A percentile compares a stretch with the other conserved stretches of the same genome.
phyloP scores from a whole-genome alignment of 1,140 invertebrate genomes.

The Panagrolaimus sp. region DNA sequence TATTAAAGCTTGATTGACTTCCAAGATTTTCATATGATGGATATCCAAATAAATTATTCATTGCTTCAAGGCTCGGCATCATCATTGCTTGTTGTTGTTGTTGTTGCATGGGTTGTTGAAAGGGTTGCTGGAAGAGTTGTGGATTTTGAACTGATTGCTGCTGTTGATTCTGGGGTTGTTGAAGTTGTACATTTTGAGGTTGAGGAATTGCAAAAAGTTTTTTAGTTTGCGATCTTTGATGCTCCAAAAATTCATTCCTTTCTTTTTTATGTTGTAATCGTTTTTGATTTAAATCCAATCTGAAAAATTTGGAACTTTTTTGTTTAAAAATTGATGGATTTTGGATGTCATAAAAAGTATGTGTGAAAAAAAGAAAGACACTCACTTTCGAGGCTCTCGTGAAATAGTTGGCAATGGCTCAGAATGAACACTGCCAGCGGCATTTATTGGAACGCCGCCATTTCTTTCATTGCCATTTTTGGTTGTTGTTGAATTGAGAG shows the following conservation, averaged over 20 bases:
- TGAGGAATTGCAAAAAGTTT: neutral
- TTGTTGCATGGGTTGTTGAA: neutral
- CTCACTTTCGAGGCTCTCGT: constrained; percentile 1
- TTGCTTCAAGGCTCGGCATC: too few relatives aligned
- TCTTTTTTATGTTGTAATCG: neutral
- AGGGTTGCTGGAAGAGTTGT: neutral
- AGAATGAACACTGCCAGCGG: neutral
- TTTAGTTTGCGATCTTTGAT: neutral
- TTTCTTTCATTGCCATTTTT: neutral
- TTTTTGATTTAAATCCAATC: neutral
- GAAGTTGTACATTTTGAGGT: too few relatives aligned
- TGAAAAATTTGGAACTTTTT: neutral
- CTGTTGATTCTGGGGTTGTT: neutral
- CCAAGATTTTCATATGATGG: too few relatives aligned
- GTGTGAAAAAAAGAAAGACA: neutral
- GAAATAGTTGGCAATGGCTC: neutral
- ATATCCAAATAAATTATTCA: too few relatives aligned
- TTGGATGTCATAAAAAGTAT: too few relatives aligned
- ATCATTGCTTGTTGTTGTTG: too few relatives aligned
- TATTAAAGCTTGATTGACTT: neutral
- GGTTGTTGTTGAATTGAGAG: neutral
- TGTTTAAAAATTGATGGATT: neutral
- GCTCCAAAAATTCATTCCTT: neutral
- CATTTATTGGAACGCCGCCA: neutral
- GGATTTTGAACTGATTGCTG: too few relatives aligned